Base-by-base conservation (phyloP, 2,797 vertebrate species). In the Acanthiza pusilla region DNA sequence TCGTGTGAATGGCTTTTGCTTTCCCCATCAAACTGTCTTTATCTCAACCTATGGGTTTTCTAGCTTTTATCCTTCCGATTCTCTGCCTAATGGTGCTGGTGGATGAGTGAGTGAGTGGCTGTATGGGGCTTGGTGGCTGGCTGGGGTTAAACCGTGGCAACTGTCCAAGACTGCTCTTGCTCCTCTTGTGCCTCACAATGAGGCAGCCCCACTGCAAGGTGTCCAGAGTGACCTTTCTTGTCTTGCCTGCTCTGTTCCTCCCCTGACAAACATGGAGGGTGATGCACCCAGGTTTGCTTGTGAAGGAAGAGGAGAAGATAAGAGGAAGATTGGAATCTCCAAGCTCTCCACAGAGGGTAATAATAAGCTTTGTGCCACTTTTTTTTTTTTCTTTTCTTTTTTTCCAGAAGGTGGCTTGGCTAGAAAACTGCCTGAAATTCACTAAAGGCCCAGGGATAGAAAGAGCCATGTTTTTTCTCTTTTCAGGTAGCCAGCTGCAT, bases 211-310 rank as follows among this genome's bases (percentile, higher is more conserved):
- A 25, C 23, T 77, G 25, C 16, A 73, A 48, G 68, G 48, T 0
- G 4, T 76, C 17, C n/a, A 36, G 30, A 63, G 36, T 15, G 38
- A 55, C 11, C 34, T 55, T 10, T 10, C 13, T 38, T 76, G 11
- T 71, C 57, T 85, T 82, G 55, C 34, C 55, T 83, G 29, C 18
- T 80, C 26, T 51, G 14, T 7, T 81, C 7, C 50, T 81, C 8
- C 30, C 74, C 58, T 77, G 20, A 38, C 0, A 0, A 54, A 45
- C 42, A 2, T 5, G 29, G 25, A 57, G 57, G 17, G 16, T 40
- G 43, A 89, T 48, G 45, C 17, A 22, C 13, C 6, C 19, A 47
- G 22, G 32, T 70, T 85, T 72, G 7, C n/a, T 91, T 60, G 34
- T 71, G 42, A 9, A 27, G 51, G 36, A 91, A 55, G 40, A 89